Percentiles rank a stretch among this genome's conserved stretches.
Conservation (phyloP, 2,113 vertebrate genomes). For the Brienomyrus longianalis region DNA sequence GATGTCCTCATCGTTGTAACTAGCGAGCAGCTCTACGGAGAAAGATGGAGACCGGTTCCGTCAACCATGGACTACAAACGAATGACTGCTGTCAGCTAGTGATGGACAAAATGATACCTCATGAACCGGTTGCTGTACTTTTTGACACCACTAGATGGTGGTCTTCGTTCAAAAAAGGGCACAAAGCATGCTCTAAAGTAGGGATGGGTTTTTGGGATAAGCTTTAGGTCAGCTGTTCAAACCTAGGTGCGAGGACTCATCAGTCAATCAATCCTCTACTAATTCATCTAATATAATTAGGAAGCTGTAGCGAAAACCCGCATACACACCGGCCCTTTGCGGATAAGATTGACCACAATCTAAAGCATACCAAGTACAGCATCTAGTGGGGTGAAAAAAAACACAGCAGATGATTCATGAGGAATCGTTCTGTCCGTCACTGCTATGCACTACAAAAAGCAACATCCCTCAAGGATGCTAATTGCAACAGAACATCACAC, state of each 20-base stretch:
- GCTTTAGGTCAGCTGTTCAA: too few species aligned
- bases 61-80: rapidly evolving
- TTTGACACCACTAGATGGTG: neutral
- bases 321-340: too few species aligned
- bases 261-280: too few species aligned
- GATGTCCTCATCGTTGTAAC: conserved; percentile 94
- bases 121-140: neutral
- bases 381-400: neutral
- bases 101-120: neutral
- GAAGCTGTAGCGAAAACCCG: too few species aligned
- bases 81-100: neutral
- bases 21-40: conserved; percentile 78
- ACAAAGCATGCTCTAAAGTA: neutral
- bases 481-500: neutral
- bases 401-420: neutral
- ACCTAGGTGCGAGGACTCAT: too few species aligned
- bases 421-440: neutral
- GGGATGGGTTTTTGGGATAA: too few species aligned
- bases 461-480: neutral
- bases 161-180: neutral
- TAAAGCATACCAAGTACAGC: neutral
- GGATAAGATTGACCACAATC: too few species aligned
- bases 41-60: rapidly evolving
- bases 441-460: neutral
- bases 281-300: too few species aligned